Evolutionary conservation across 2,113 vertebrate species (phyloP), one percentile per base, ranked within the genome.

Genomic region (Polypterus bichir): DNA sequence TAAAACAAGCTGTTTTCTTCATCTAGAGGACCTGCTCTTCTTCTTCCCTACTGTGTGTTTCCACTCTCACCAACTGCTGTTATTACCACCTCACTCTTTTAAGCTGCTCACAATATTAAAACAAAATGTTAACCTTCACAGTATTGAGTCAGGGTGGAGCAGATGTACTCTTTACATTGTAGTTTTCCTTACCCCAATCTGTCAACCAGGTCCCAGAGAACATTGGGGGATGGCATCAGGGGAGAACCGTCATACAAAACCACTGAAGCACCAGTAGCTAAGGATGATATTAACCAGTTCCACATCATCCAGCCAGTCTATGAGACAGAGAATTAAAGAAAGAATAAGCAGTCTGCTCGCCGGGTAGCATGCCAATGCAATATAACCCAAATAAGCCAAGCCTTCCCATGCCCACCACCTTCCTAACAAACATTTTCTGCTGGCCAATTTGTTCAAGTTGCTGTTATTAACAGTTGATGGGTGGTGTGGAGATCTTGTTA

Each of bases 271-370:
- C 95, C 96, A 0, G 90, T 89, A 48, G 94, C 92, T 46, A 98
- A 82, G 0, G 92, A 82, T 0, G 89, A 85, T 66, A 97, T 79
- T 69, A 94, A 71, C 96, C 96, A 99, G 71, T 99, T 99, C 96
- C 96, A 99, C 95, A 99, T 97, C 94, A 99, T 99, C 96, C 96
- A 98, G 70, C 96, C 95, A 0, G 80, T 91, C 96, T 99, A 70
- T 7, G 27, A 55, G 5, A 47, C 3, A 74, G 7, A 49, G 55
- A 44, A 44, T 4, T 7, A 27, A 27, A 27, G 27, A 27, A 53
- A 10, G 51, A 10, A 8, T 53, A 53, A 27, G 51, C 10, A 53
- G 51, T 10, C 10, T 10, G 51, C 7, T 53, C 7, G 51, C 7
- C 10, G 51, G 51, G 51, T 7, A 10, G 51, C 7, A 10, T 7